These are phyloP conservation scores for Parnassius mnemosyne DNA, from an alignment of 2,888 invertebrate genomes.

Conservation along the genomic window DNA sequence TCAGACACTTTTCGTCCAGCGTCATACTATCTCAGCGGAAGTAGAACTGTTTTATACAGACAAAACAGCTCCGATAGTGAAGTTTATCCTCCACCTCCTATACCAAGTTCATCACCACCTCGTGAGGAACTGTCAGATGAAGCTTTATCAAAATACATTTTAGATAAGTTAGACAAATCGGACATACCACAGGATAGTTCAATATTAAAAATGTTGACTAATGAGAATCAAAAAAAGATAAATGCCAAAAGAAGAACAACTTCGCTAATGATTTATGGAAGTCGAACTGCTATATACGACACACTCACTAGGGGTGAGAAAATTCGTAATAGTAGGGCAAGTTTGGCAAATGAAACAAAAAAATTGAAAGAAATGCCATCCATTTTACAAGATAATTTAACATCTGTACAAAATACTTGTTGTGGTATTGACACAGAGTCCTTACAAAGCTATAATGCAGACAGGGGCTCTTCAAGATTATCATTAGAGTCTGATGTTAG, in stretches of 20 bases:
- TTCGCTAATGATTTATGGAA: slow-evolving; percentile 76
- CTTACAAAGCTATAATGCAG: slow-evolving; percentile 68
- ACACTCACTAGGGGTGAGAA: slow-evolving; percentile 75
- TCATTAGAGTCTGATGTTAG: slow-evolving; percentile 74
- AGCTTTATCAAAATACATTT: slow-evolving; percentile 69
- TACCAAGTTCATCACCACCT: slow-evolving; percentile 88
- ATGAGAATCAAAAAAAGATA: slow-evolving; percentile 69
- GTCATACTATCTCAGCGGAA: slow-evolving; percentile 90
- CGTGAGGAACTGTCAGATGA: slow-evolving; percentile 85
- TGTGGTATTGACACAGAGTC: slow-evolving; percentile 71
- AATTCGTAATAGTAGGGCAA: slow-evolving; percentile 70
- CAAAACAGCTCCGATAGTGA: slow-evolving; percentile 92
- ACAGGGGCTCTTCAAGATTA: slow-evolving; percentile 68
- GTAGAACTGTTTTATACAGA: slow-evolving; percentile 82
- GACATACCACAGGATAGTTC: slow-evolving; percentile 72
- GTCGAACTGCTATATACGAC: slow-evolving; percentile 74
- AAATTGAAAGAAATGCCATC: slow-evolving; percentile 49
- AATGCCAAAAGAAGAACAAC: slow-evolving; percentile 72
- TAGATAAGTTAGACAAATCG: slow-evolving; percentile 76
- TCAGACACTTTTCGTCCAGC: slow-evolving; percentile 94
- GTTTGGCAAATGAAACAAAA: slow-evolving; percentile 60
- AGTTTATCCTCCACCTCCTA: slow-evolving; percentile 88
- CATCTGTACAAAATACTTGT: slow-evolving; percentile 60
- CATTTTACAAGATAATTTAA: slow-evolving; percentile 51
- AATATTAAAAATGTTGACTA: slow-evolving; percentile 72